Percentiles rank a stretch among this genome's conserved stretches.
Evolutionary conservation across 2,888 invertebrate species (phyloP).

Genomic region (Eupithecia abbreviata): DNA sequence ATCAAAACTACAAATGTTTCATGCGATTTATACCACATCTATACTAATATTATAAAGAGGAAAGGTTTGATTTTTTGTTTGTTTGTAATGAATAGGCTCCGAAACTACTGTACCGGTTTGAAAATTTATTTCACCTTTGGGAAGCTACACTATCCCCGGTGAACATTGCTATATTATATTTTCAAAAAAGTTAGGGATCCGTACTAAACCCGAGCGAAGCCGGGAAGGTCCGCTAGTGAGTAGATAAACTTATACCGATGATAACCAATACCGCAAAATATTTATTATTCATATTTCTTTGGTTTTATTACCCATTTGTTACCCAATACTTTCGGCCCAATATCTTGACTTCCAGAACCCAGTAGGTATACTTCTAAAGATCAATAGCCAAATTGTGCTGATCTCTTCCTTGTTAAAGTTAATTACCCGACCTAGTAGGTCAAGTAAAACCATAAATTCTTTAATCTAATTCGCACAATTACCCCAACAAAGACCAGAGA

Average conservation of each 20-base stretch:
- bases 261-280: too few relatives aligned
- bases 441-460: constrained; percentile 9
- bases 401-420: neutral
- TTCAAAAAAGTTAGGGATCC: too few relatives aligned
- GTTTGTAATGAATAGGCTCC: too few relatives aligned
- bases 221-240: too few relatives aligned
- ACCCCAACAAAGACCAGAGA: constrained; percentile 13
- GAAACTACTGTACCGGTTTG: too few relatives aligned
- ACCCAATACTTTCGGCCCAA: neutral
- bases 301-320: neutral
- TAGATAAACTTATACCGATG: too few relatives aligned
- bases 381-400: neutral
- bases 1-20: neutral
- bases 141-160: too few relatives aligned
- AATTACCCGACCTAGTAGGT: neutral
- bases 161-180: too few relatives aligned
- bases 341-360: neutral
- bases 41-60: too few relatives aligned
- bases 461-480: constrained; percentile 6
- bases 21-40: neutral
- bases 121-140: too few relatives aligned
- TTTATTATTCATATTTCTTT: neutral
- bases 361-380: neutral
- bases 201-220: too few relatives aligned
- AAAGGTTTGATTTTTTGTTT: too few relatives aligned